Conservation (phyloP, 2,113 vertebrate genomes). For the Columbina picui region DNA sequence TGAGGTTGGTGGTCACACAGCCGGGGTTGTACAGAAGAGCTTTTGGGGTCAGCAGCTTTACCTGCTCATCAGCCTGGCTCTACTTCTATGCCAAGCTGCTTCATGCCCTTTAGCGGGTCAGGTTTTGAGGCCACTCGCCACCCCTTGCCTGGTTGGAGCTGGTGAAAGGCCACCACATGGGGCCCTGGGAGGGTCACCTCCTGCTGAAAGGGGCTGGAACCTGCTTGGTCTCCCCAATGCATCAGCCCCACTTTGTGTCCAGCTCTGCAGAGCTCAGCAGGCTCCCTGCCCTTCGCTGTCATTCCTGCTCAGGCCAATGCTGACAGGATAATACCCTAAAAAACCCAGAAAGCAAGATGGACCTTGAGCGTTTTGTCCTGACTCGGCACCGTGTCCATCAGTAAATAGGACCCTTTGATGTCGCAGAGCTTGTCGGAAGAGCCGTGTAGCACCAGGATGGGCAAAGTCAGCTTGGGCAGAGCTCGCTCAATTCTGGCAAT, state of each 20-base stretch:
- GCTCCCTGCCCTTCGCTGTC: background rate
- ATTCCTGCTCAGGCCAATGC: background rate
- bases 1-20: background rate
- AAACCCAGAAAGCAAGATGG: background rate
- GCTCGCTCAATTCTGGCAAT: constrained; percentile 83
- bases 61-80: background rate
- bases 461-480: constrained; percentile 86
- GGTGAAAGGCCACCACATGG: background rate
- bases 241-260: background rate
- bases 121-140: background rate
- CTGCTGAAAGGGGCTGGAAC: background rate
- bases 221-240: background rate
- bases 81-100: background rate
- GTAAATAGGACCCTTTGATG: constrained; percentile 87
- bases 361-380: constrained; percentile 95
- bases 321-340: background rate
- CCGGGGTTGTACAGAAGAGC: background rate
- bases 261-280: background rate
- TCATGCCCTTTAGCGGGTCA: background rate
- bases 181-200: background rate
- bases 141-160: background rate
- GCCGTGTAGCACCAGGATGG: constrained; percentile 93
- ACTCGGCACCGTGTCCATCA: constrained; percentile 84
- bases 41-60: background rate
- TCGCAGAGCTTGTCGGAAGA: constrained; percentile 90